Base-by-base conservation (phyloP, 2,797 vertebrate genomes). In the Scyliorhinus canicula region DNA sequence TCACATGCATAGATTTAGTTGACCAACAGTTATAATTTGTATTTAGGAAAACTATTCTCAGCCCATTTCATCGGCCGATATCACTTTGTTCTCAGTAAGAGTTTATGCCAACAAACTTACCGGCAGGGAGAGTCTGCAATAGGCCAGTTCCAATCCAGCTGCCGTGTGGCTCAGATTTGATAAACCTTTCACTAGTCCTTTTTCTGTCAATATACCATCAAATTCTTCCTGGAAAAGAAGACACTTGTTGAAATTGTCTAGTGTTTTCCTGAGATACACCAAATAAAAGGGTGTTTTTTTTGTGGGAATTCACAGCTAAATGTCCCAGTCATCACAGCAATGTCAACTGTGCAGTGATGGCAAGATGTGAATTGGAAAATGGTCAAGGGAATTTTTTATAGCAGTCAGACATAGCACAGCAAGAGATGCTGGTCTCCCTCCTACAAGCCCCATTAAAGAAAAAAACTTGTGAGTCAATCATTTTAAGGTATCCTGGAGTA, bases 41-140 rank as follows among this genome's bases (percentile, higher is more conserved):
- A 28, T 50, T 69, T 69, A 14, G 44, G 44, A 40, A 35, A 91
- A 91, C 47, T 40, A 65, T 63, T 91, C 57, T 65, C 63, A 4
- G 63, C 26, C 28, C 50, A 6, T 90, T 69, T 60, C 63, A 69
- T 60, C 44, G 50, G 40, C 63, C 8, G 28, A 67, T 69, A 31
- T 50, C 40, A 47, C 67, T 93, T 55, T 65, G 44, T 67, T 67
- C 26, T 94, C 47, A 69, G 44, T 35, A 52, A 16, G 12, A 74
- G 28, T 31, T 69, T 71, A 65, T 9, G 47, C 35, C 63, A 47
- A 91, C 60, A 14, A 95, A 97, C 98, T 98, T 96, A 99, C 99
- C 4, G 98, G 96, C 28, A 99, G 95, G 0, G 96, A 97, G 0
- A 99, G 97, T 4, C 96, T 95, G 44, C 98, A 97, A 96, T 98